These are phyloP conservation scores for Cyrtonyx montezumae DNA, from an alignment of 2,113 vertebrate genomes.

Conservation along the genomic window DNA sequence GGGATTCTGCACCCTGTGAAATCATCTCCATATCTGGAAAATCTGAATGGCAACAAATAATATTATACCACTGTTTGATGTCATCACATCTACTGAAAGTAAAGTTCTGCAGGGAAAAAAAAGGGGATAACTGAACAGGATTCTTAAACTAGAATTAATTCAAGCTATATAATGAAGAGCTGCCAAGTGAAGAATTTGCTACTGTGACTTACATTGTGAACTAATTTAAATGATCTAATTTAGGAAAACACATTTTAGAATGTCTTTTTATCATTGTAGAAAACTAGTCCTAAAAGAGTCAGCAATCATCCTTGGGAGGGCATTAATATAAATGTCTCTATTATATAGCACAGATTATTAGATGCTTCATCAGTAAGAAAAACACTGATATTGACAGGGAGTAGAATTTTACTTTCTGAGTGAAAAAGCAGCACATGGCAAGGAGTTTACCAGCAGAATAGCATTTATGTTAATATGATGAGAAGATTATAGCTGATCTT, in stretches of 20 bases:
- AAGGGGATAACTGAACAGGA: not conserved
- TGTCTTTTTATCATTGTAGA: not conserved
- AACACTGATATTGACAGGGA: conserved; percentile 40
- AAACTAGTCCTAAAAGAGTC: conserved; percentile 28
- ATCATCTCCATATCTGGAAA: not conserved
- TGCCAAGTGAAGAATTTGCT: conserved; percentile 47
- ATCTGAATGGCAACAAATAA: not conserved
- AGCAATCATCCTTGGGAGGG: conserved; percentile 36
- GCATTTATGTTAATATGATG: conserved; percentile 52
- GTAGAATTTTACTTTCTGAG: conserved; percentile 32
- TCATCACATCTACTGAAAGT: not conserved
- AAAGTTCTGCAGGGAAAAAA: not conserved
- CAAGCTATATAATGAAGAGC: conserved; percentile 28
- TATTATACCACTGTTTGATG: not conserved
- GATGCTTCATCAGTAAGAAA: conserved; percentile 43
- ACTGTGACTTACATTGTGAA: conserved; percentile 42
- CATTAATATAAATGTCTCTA: conserved; percentile 44
- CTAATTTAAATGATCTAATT: conserved; percentile 58
- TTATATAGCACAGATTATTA: conserved; percentile 40
- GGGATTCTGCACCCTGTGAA: not conserved
- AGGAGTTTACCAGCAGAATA: conserved; percentile 35
- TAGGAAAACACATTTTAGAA: conserved; percentile 48
- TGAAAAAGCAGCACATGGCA: conserved; percentile 15
- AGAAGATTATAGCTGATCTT: conserved; percentile 50
- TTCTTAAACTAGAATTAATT: conserved; percentile 31